Percentiles rank a stretch among this genome's conserved stretches.
phyloP scores from a whole-genome alignment of 35 echinoderm and acorn worm species.

The Chiridota heheva region DNA sequence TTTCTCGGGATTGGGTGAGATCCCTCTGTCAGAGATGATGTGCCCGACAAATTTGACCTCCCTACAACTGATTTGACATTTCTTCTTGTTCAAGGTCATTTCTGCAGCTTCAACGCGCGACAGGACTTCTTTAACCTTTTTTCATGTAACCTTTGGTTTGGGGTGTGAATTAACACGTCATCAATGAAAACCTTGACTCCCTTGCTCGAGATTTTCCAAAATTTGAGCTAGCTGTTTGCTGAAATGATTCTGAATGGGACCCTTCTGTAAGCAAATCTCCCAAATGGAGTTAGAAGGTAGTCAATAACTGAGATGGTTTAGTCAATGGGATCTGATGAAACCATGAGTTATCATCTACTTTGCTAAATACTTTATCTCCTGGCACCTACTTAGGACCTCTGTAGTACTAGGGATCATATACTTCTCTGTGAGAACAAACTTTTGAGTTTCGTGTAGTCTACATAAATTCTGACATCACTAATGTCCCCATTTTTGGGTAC shows the following conservation, averaged over 20 bases:
- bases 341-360: conserved; percentile 25
- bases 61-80: conserved; percentile 44
- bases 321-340: no score
- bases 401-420: conserved; percentile 12
- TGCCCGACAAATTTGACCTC: conserved; percentile 57
- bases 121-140: conserved; percentile 7
- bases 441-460: conserved; percentile 44
- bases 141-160: conserved; percentile 42
- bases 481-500: neutral
- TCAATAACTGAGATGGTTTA: conserved; percentile 8
- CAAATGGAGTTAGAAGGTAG: conserved; percentile 56
- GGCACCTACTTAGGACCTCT: neutral
- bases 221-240: conserved; percentile 26
- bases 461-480: conserved; percentile 31
- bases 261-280: conserved; percentile 19
- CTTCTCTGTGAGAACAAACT: conserved; percentile 5
- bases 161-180: conserved; percentile 37
- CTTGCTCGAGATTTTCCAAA: conserved; percentile 26
- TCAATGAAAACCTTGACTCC: conserved; percentile 49
- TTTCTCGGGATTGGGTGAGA: conserved; percentile 43
- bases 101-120: conserved; percentile 25
- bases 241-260: conserved; percentile 47
- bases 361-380: conserved; percentile 22
- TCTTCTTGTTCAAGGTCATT: conserved; percentile 53
- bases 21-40: conserved; percentile 32